These are phyloP conservation scores for Phalacrocorax brasilianus DNA, from an alignment of 2,113 vertebrate genomes.

Conservation along the genomic window DNA sequence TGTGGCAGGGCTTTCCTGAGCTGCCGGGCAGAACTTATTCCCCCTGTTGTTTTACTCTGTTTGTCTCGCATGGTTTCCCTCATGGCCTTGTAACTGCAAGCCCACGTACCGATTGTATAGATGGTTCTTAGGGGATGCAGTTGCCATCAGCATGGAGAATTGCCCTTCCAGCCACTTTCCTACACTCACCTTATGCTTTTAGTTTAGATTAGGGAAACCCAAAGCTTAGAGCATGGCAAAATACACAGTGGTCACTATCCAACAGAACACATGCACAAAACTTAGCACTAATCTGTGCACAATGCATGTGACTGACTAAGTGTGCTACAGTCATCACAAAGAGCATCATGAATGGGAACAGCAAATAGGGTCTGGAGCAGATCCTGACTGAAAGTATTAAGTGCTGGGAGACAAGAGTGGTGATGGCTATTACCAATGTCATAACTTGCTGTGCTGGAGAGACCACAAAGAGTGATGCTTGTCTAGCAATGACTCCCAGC, in stretches of 20 bases:
- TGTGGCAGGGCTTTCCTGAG: background rate
- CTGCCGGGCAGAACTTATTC: background rate
- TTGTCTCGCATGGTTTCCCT: background rate
- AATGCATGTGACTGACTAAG: background rate
- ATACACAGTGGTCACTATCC: background rate
- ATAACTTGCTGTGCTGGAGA: background rate
- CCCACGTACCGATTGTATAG: rapidly evolving
- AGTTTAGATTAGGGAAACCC: background rate
- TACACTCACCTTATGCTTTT: background rate
- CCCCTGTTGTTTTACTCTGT: background rate
- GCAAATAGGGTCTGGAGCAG: background rate
- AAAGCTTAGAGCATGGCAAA: background rate
- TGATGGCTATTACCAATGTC: background rate
- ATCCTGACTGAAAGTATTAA: background rate
- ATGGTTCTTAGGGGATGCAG: background rate
- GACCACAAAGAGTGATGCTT: rapidly evolving
- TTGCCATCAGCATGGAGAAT: background rate
- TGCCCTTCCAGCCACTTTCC: background rate
- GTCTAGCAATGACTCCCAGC: background rate
- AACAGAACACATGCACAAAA: background rate
- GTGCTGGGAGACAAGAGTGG: background rate
- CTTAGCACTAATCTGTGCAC: background rate
- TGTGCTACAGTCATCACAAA: background rate
- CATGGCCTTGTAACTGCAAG: background rate
- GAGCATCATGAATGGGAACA: background rate